Evolutionary conservation across 2,113 vertebrate genomes (phyloP).

Genomic region (Paracyprichromis sp.): DNA sequence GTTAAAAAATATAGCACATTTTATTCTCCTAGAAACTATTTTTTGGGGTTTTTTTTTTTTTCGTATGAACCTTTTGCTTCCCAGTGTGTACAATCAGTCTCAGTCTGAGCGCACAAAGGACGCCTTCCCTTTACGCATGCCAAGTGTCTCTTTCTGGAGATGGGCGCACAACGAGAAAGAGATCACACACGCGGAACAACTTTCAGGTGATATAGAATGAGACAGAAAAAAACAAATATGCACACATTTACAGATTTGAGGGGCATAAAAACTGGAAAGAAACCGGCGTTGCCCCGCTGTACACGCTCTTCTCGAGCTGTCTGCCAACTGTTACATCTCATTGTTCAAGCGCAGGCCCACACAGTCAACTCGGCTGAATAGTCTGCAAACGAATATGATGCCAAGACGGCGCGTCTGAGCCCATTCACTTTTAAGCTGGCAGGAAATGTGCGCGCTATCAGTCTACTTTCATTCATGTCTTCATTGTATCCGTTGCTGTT

Average conservation of each 20-base stretch:
- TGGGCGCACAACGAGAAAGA: neutral
- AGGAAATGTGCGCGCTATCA: slow-evolving; percentile 34
- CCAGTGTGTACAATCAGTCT: neutral
- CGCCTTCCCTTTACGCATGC: slow-evolving; percentile 26
- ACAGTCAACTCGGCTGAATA: neutral
- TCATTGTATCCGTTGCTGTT: slow-evolving; percentile 77
- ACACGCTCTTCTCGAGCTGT: neutral
- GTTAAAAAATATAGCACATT: neutral
- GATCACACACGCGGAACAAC: neutral
- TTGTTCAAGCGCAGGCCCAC: neutral
- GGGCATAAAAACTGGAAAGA: neutral
- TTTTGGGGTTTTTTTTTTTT: rapidly evolving
- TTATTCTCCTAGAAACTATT: neutral
- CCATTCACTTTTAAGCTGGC: slow-evolving; percentile 42
- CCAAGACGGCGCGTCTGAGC: slow-evolving; percentile 26
- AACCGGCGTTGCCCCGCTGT: neutral
- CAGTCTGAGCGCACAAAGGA: neutral
- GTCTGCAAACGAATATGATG: neutral
- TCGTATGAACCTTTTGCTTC: neutral
- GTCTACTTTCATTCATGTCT: slow-evolving; percentile 73
- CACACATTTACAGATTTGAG: neutral
- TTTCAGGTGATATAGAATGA: neutral
- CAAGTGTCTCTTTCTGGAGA: neutral
- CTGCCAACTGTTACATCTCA: neutral
- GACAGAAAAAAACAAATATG: neutral